Evolutionary conservation across 2,888 invertebrate genomes (phyloP), one percentile per base, ranked within the genome.

Genomic region (Lasioglossum lativentre): DNA sequence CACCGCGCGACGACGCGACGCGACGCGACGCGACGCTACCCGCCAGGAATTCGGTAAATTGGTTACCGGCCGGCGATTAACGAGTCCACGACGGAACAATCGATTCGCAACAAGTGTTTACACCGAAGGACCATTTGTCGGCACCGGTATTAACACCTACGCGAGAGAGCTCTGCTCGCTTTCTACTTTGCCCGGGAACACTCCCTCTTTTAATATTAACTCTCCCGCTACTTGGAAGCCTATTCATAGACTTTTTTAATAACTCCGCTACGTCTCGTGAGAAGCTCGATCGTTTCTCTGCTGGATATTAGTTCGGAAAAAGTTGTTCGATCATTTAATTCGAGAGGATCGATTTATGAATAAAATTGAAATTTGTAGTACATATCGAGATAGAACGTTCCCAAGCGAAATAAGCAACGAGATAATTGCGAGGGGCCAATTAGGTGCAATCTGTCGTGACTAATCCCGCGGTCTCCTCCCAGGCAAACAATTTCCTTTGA

Each of bases 51-150:
- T 52, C 47, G 23, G 47, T 47, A 30, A 84, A 78, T 82, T 75
- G 30, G 74, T 82, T 73, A 27, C 75, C 42, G 23, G 70, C 45
- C 30, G 19, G 14, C 73, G 52, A 72, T 78, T 83, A 85, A 78
- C 78, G 14, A 72, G 47, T 59, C 30, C n/a, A 34, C 1, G 19
- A 34, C 34, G 45, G 45, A 71, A 52, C 83, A 68, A 83, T 83
- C 78, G 78, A 78, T 75, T 85, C 66, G 85, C 85, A 85, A 85
- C 85, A 85, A 85, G 85, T 85, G 83, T 85, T 85, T 66, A 56
- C 71, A 66, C 23, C 70, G 47, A 66, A 42, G 42, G 52, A 34
- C 70, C 76, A 40, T 82, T 75, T 59, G 74, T 75, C 84, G 34
- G 23, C 63, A 52, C 16, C 0, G 40, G 14, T 59, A 27, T 83